phyloP scores from a whole-genome alignment of 1,140 invertebrate genomes.

The Homalodisca vitripennis region DNA sequence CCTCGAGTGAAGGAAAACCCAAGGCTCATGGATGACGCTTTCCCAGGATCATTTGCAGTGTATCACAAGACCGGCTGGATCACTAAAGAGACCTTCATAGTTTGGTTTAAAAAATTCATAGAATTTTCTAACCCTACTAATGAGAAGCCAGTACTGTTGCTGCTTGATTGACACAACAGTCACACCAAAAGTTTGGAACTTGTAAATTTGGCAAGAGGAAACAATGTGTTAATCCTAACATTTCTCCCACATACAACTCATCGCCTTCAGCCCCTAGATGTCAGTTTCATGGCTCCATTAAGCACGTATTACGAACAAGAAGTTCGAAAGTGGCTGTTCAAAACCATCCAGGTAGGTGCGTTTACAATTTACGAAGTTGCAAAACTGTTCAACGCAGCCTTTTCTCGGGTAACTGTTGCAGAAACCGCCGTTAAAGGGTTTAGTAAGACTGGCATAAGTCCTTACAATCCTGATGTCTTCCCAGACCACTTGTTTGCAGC shows the following conservation, averaged over 20 bases:
- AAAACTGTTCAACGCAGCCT: slow-evolving; percentile 41
- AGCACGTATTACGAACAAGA: slow-evolving; percentile 38
- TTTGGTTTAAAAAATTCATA: slow-evolving; percentile 39
- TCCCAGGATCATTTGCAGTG: no score
- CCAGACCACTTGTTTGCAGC: slow-evolving; percentile 31
- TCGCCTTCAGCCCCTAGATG: slow-evolving; percentile 46
- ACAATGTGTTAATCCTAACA: slow-evolving; percentile 41
- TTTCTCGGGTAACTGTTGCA: slow-evolving; percentile 42
- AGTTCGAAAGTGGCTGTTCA: slow-evolving; percentile 47
- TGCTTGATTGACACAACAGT: slow-evolving; percentile 46
- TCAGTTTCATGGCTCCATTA: slow-evolving; percentile 41
- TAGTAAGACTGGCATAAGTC: slow-evolving; percentile 42
- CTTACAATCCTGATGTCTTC: slow-evolving; percentile 41
- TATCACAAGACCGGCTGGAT: no score
- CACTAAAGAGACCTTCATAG: no score
- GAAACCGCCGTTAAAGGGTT: slow-evolving; percentile 44
- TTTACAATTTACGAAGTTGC: slow-evolving; percentile 42
- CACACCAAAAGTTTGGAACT: slow-evolving; percentile 45
- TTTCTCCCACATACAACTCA: slow-evolving; percentile 46
- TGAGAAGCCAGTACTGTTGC: slow-evolving; percentile 44
- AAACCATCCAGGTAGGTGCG: slow-evolving; percentile 41
- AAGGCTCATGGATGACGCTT: no score
- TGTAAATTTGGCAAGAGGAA: slow-evolving; percentile 38
- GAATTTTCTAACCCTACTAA: slow-evolving; percentile 36
- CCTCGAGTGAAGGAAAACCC: no score